A percentile compares a stretch with the other conserved stretches of the same genome.
These are phyloP conservation scores for Drosophila burlai DNA, from an alignment of 1,140 invertebrate species.

Conservation along the genomic window DNA sequence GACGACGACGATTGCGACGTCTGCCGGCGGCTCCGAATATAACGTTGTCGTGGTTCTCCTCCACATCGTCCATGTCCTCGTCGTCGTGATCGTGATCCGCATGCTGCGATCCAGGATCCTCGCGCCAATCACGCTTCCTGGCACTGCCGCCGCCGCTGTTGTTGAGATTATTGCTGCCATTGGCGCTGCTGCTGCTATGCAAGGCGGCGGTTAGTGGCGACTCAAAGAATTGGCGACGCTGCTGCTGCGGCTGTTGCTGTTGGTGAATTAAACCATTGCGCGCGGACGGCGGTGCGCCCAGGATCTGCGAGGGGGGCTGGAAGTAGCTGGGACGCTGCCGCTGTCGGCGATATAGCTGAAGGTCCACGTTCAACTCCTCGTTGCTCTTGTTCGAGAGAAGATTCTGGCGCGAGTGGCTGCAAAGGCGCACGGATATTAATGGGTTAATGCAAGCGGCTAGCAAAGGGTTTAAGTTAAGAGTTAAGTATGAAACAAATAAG, in stretches of 20 bases:
- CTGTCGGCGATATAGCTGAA: slow-evolving; percentile 68
- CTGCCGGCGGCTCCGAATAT: slow-evolving; percentile 36
- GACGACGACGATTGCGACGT: slow-evolving; percentile 71
- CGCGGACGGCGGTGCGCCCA: slow-evolving; percentile 19
- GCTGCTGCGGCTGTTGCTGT: slow-evolving; percentile 52
- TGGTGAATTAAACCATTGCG: slow-evolving; percentile 45
- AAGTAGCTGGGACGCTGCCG: slow-evolving; percentile 61
- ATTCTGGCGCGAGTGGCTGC: slow-evolving; percentile 94
- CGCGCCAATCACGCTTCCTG: slow-evolving; percentile 65
- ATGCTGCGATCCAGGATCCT: slow-evolving; percentile 30
- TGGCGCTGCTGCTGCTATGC: slow-evolving; percentile 50
- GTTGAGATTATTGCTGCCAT: slow-evolving; percentile 67
- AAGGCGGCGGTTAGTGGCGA: slow-evolving; percentile 47
- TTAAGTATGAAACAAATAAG: neutral
- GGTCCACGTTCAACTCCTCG: slow-evolving; percentile 85
- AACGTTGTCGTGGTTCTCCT: slow-evolving; percentile 62
- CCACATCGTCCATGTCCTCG: slow-evolving; percentile 64
- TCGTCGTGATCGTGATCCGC: slow-evolving; percentile 44
- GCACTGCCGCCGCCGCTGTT: slow-evolving; percentile 42
- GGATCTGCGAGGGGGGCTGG: slow-evolving; percentile 27
- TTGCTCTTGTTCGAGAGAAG: slow-evolving; percentile 91
- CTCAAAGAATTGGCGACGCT: slow-evolving; percentile 61
- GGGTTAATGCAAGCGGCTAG: slow-evolving; percentile 72
- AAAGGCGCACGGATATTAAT: slow-evolving; percentile 72
- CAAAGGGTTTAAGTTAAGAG: slow-evolving; percentile 1